Conservation (phyloP, 2,113 vertebrate genomes). For the Ptilonorhynchus violaceus region DNA sequence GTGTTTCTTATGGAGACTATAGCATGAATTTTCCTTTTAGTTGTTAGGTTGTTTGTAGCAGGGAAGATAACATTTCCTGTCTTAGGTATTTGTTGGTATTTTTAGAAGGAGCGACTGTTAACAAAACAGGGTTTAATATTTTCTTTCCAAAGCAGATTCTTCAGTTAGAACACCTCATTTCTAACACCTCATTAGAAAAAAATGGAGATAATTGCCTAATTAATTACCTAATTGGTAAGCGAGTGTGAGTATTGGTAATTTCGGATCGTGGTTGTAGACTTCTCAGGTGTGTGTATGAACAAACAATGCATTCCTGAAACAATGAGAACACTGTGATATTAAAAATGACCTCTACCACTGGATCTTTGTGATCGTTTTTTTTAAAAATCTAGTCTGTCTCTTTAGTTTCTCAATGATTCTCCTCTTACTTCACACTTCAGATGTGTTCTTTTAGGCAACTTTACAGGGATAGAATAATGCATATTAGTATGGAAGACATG, state of each 20-base stretch:
- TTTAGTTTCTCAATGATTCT: not conserved
- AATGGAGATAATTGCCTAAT: not conserved
- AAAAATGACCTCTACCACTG: not conserved
- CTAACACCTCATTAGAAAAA: not conserved
- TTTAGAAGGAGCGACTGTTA: not conserved
- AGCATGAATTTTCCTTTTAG: not conserved
- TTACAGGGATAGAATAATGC: not conserved
- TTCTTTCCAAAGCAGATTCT: not conserved
- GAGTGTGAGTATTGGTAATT: not conserved
- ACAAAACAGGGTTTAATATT: not conserved
- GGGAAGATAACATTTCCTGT: not conserved
- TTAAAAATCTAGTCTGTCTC: not conserved
- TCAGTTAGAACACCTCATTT: too few relatives aligned
- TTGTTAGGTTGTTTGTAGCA: not conserved
- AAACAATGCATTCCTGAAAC: not conserved
- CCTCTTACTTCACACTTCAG: not conserved
- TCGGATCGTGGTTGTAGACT: not conserved
- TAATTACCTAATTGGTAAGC: not conserved
- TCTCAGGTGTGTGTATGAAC: not conserved
- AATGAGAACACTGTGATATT: not conserved
- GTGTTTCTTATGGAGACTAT: not conserved
- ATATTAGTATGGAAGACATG: rapidly evolving
- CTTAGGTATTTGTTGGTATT: not conserved
- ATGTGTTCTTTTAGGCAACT: not conserved
- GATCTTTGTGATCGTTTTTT: not conserved